Evolutionary conservation across 1,140 invertebrate species (phyloP), one percentile per base, ranked within the genome.

Genomic region (Aculops lycopersici): DNA sequence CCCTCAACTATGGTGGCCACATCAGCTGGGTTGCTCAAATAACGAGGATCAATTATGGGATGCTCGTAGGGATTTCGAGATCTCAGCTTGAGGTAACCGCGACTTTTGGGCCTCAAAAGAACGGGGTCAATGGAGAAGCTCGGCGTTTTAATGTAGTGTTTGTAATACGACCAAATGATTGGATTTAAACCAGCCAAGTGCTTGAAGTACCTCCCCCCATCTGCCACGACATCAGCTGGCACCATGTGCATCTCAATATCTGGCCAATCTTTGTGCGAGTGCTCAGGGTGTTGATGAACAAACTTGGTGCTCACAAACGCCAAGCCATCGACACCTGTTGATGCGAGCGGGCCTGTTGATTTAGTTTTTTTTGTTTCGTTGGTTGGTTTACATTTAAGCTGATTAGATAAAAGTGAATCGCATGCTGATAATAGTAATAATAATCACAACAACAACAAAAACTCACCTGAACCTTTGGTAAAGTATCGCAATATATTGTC

Each of bases 211-310:
- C 24, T 17, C 17, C 79, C 79, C 0, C 71, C 74, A 47, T 86
- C 79, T 0, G 77, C 79, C 50, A 76, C 76, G 0, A 74, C 76
- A 3, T 74, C 76, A 0, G 76, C 78, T 0, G 77, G 78, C n/a
- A 45, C 21, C 2, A 77, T 57, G 72, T 75, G 78, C 50, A 79
- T 77, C 46, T 78, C 73, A 40, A 80, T 78, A 49, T 83, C 77
- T 0, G 78, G 76, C 74, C 74, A 80, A 50, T 79, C 75, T 31
- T 79, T 62, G 49, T 80, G 74, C 0, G 76, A 75, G 58, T 65
- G 72, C 51, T 75, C 70, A 14, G 63, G 57, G 0, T 43, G 40
- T 4, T 60, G 53, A 37, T 75, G 69, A 0, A 73, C 74, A 50
- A 74, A 79, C 50, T 72, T 74, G 0, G 73, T 71, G 45, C 80